phyloP scores from a whole-genome alignment of 1,140 invertebrate species.

The Chironomus striatipennis region DNA sequence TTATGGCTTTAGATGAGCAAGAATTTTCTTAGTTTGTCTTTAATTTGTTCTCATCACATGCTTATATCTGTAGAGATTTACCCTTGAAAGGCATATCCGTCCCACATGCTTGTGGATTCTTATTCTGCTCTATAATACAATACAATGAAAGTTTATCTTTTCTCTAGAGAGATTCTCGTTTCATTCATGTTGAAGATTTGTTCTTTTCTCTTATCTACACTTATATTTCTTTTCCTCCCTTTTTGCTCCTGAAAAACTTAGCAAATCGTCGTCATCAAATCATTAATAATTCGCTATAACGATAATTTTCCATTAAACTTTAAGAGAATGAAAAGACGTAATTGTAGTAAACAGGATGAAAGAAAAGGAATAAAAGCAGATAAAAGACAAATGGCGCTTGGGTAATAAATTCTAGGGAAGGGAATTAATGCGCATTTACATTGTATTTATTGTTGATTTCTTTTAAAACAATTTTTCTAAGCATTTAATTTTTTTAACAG shows the following conservation, averaged over 20 bases:
- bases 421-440: too few relatives aligned
- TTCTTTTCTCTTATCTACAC: neutral
- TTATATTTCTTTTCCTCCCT: too few relatives aligned
- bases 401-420: too few relatives aligned
- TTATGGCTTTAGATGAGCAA: neutral
- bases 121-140: neutral
- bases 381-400: too few relatives aligned
- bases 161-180: neutral
- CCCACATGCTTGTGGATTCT: neutral
- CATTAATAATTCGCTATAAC: neutral
- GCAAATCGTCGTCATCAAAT: neutral
- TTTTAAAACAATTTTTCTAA: too few relatives aligned
- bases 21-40: too few relatives aligned
- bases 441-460: neutral
- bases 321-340: neutral
- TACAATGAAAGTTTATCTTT: neutral
- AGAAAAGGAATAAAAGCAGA: too few relatives aligned
- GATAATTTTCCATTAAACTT: slow-evolving; percentile 14
- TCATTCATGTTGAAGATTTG: neutral
- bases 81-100: neutral
- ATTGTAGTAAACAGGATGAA: neutral
- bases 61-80: too few relatives aligned
- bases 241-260: too few relatives aligned
- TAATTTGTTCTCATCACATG: too few relatives aligned
- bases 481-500: too few relatives aligned